phyloP scores from a whole-genome alignment of 2,113 vertebrate species.

The Aythya baeri region DNA sequence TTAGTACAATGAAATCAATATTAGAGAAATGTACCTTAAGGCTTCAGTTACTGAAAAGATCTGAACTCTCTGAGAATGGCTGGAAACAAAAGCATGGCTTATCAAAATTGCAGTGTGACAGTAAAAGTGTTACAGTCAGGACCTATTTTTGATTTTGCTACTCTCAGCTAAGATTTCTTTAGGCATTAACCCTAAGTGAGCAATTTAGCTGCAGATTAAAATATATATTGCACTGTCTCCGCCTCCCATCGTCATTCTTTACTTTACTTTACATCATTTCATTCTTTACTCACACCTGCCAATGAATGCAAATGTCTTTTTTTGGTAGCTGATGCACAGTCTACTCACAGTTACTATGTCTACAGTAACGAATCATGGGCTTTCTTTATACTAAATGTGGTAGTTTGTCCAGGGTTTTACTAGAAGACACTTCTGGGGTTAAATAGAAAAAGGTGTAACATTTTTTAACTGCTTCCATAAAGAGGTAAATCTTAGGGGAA shows the following conservation, averaged over 20 bases:
- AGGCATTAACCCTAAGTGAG: not conserved
- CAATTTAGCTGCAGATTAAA: not conserved
- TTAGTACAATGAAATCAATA: not conserved
- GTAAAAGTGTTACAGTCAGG: not conserved
- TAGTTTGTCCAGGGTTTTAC: not conserved
- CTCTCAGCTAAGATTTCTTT: not conserved
- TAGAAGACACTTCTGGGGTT: accelerated
- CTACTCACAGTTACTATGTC: not conserved
- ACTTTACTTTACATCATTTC: not conserved
- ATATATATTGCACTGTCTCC: not conserved
- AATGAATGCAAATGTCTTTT: not conserved
- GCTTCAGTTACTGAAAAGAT: not conserved
- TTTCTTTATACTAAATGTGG: not conserved
- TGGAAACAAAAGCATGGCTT: not conserved
- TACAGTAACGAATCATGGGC: not conserved
- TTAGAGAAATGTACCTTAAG: not conserved
- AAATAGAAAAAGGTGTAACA: not conserved
- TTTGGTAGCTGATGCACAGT: not conserved
- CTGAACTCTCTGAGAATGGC: not conserved
- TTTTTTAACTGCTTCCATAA: not conserved
- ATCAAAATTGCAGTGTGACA: not conserved
- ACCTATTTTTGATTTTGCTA: not conserved
- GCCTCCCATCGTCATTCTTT: not conserved
- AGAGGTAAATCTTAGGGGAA: not conserved
- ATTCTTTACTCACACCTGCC: not conserved